Base-by-base conservation (phyloP, 2,113 vertebrate genomes). In the Phocoena phocoena region DNA sequence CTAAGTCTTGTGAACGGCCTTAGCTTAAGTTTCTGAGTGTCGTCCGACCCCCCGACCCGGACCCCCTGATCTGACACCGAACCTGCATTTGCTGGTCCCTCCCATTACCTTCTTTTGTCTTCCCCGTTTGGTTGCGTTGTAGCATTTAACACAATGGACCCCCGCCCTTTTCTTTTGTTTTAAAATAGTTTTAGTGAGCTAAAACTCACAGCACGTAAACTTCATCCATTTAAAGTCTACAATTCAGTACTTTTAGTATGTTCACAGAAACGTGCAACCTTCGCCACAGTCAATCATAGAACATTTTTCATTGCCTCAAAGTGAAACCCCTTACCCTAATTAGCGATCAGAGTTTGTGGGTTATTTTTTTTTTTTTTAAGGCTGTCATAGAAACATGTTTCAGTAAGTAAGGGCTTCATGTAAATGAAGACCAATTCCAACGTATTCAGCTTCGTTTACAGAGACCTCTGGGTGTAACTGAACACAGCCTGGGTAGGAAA, bases 401-500 rank as follows among this genome's bases (percentile, higher is more conserved):
- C 44, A 4, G n/a, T 25, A 3, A 41, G 25, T 38, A 12, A 47
- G 67, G 23, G 50, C 88, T 41, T 55, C 62, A 0, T 31, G 41
- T 36, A 44, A 8, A 26, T 6, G 63, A n/a, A 8, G n/a, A 9
- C 17, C 38, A 0, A n/a, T 28, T 12, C 87, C 36, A 1, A 0
- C 8, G 18, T 2, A 1, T 18, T 14, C 0, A 0, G 63, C 93
- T 41, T 47, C 20, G 21, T 74, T 23, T 3, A 1, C 25, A 26
- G 63, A 77, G 67, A 4, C 31, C 26, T n/a, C 17, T 4, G 4
- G 60, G 28, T 20, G 26, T n/a, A 20, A 41, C 2, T 21, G 84
- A 36, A 71, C 7, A 0, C 83, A 97, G 97, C 96, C 97, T 50
- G 11, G 93, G 95, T 41, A 81, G 9, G 92, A 94, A 53, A 76